Evolutionary conservation across 2,888 invertebrate genomes (phyloP), one percentile per base, ranked within the genome.

Genomic region (Nysson spinosus): DNA sequence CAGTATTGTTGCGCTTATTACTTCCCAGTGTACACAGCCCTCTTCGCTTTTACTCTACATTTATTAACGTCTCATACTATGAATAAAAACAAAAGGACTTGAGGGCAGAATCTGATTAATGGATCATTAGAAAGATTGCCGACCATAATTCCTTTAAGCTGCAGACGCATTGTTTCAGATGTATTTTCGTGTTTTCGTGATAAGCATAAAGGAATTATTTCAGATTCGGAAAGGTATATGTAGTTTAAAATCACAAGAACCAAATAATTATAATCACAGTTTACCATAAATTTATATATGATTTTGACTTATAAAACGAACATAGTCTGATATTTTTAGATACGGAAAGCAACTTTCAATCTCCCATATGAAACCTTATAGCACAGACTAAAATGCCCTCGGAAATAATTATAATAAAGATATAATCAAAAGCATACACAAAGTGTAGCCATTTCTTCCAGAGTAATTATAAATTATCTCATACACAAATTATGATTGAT

Each of bases 1-100:
- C 84, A 83, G 69, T 81, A 81, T 78, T 83, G 85, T 84, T 86
- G 85, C 83, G 83, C 85, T 83, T 81, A 75, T 85, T 80, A 84
- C 84, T 86, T 86, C 84, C 84, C 81, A 79, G 80, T 81, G 77
- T 84, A 80, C 82, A 82, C 81, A 82, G 82, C 81, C 81, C 79
- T 79, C 78, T 77, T 75, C 72, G 55, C 76, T 75, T 73, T 75
- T 74, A 69, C 49, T 68, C 56, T 72, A 70, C 11, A 68, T 57
- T 64, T 61, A 54, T 68, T 46, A 72, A 65, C 62, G 62, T 51
- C 44, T 71, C 54, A 9, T 47, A 72, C 50, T 62, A 72, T 32
- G 39, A 55, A 67, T 54, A 70, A 54, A 72, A 72, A 71, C 34
- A 40, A 58, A 66, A 35, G 44, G 49, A 24, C 30, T 19, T 11